phyloP scores from a whole-genome alignment of 2,113 vertebrate genomes.

The Sterna hirundo region DNA sequence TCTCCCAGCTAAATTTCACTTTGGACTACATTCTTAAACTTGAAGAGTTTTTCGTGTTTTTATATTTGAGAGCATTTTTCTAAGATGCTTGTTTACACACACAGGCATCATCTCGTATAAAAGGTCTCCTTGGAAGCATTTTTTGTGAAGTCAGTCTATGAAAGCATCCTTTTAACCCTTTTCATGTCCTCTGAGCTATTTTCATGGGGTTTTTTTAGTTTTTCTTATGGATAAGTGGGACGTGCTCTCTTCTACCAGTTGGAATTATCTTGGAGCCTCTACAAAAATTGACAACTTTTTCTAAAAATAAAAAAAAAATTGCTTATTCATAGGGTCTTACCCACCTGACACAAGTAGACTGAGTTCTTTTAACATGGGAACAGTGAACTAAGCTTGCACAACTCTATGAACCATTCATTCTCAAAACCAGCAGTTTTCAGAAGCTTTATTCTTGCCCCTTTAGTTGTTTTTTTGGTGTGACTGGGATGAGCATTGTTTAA shows the following conservation, averaged over 20 bases:
- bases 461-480: background rate
- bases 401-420: background rate
- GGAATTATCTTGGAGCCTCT: background rate
- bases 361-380: background rate
- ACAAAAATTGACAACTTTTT: background rate
- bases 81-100: background rate
- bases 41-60: background rate
- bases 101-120: background rate
- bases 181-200: background rate
- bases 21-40: conserved; percentile 7
- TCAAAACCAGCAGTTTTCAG: background rate
- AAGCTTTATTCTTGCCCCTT: background rate
- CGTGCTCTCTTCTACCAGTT: background rate
- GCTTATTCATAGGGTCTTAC: background rate
- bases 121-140: background rate
- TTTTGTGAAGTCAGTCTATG: background rate
- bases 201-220: background rate
- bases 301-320: background rate
- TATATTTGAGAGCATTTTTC: background rate
- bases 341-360: background rate
- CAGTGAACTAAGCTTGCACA: background rate
- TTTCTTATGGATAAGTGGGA: background rate
- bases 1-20: background rate
- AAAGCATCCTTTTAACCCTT: conserved; percentile 6
- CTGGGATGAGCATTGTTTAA: background rate